Evolutionary conservation across 2,113 vertebrate species (phyloP).

Genomic region (Bubo blakistoni): DNA sequence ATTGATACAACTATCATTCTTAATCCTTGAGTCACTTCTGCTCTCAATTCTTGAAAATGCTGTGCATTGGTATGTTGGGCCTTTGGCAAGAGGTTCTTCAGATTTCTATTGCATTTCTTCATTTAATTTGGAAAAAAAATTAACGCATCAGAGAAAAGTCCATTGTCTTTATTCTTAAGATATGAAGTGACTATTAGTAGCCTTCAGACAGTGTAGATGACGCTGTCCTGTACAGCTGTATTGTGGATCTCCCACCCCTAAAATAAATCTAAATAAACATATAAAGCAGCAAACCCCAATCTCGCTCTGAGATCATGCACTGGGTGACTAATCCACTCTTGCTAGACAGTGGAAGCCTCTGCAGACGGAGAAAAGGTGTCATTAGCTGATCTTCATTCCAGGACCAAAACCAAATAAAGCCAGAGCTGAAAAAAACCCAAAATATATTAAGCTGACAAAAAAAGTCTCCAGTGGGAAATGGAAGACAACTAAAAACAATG

Average conservation of each 20-base stretch:
- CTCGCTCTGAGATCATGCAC: background rate
- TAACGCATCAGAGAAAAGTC: background rate
- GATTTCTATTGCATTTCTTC: background rate
- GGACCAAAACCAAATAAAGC: slow-evolving; percentile 59
- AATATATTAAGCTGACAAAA: slow-evolving; percentile 67
- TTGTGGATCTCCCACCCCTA: background rate
- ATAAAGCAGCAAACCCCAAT: background rate
- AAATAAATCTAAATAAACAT: background rate
- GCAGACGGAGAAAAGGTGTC: slow-evolving; percentile 20
- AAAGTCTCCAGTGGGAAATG: slow-evolving; percentile 58
- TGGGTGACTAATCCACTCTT: background rate
- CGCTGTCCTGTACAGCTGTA: background rate
- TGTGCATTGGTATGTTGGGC: background rate
- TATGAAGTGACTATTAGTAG: background rate
- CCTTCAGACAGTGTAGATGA: background rate
- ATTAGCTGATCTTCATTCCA: slow-evolving; percentile 57
- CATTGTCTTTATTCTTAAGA: background rate
- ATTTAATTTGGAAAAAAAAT: background rate
- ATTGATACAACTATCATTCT: background rate
- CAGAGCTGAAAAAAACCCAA: slow-evolving; percentile 60
- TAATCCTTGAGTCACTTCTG: background rate
- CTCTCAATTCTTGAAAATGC: background rate
- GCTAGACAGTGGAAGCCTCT: background rate
- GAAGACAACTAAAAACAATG: slow-evolving; percentile 60
- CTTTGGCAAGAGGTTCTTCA: background rate